These are phyloP conservation scores for Rhinogobius similis DNA, from an alignment of 2,113 vertebrate species.

Conservation along the genomic window DNA sequence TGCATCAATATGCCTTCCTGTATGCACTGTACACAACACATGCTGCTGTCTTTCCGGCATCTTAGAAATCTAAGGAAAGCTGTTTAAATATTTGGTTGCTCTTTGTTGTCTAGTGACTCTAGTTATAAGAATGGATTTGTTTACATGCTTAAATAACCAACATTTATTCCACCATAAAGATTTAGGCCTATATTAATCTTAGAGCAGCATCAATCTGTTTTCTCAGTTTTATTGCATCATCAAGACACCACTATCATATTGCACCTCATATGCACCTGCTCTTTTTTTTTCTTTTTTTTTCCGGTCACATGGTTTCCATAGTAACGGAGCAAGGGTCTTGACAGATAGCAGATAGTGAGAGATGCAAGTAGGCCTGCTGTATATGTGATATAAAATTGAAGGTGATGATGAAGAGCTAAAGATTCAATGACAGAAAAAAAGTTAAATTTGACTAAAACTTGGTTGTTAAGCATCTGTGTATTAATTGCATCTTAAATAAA, in stretches of 20 bases:
- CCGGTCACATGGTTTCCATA: conserved; percentile 74
- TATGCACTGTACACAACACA: conserved; percentile 29
- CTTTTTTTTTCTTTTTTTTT: conserved; percentile 63
- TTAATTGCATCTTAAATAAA: conserved; percentile 8
- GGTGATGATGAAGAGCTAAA: neutral
- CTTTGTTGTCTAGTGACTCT: neutral
- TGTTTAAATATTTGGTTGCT: neutral
- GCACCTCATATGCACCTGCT: conserved; percentile 72
- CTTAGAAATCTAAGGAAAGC: neutral
- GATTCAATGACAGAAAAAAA: neutral
- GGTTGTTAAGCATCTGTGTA: conserved; percentile 8
- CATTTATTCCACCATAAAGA: neutral
- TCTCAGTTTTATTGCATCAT: conserved; percentile 62
- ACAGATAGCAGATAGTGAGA: conserved; percentile 65
- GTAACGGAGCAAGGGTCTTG: conserved; percentile 71
- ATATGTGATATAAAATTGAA: neutral
- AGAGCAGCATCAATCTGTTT: conserved; percentile 9
- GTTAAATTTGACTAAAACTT: neutral
- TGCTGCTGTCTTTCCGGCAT: neutral
- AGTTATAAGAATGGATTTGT: no score
- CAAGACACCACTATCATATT: conserved; percentile 44
- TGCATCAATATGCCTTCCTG: conserved; percentile 71
- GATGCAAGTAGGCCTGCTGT: conserved; percentile 29
- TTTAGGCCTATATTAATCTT: neutral
- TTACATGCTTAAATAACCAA: no score